Evolutionary conservation across 2,113 vertebrate genomes (phyloP), one percentile per base, ranked within the genome.

Genomic region (Myxocyprinus asiaticus): DNA sequence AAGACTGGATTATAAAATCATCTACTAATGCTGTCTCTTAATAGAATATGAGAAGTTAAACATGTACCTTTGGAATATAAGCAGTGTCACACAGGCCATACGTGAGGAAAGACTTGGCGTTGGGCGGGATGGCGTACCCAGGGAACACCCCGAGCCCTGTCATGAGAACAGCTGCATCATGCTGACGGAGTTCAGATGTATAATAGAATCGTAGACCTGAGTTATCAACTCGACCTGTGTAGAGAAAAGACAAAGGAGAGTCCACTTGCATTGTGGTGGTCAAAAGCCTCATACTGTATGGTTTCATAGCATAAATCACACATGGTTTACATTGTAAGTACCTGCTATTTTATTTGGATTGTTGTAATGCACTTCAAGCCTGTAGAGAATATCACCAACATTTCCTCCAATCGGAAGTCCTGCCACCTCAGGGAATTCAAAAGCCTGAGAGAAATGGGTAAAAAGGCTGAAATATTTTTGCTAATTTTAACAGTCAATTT

Each of bases 351-450:
- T 80, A 42, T 89, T 47, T 61, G 87, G 91, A 76, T 95, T 96
- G 85, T 93, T 95, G 88, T 95, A 96, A 77, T 95, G 95, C 79
- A 95, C 82, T 89, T 96, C 94, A 81, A 96, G 84, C n/a, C 86
- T 83, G 68, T 94, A 84, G 22, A 91, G 90, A 0, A 65, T 78
- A 14, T 89, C 78, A 2, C 84, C 89, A 9, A 81, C 7, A 6
- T 78, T 85, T 0, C 90, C 92, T 17, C 94, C 95, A 3, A 94
- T 50, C 10, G 94, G 92, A 81, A 94, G 6, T 3, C 92, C 95
- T 1, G 82, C 87, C 11, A 92, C 84, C 65, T 85, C 76, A 4
- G 70, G 88, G 66, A 90, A 14, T 69, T 86, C 65, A 45, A 77
- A 83, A 0, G 44, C 77, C 87, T 89, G 3, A 33, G 22, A 33